Percentiles rank a stretch among this genome's conserved stretches.
Evolutionary conservation across 2,113 vertebrate genomes (phyloP).

Genomic region (Sphaerodactylus townsendi): DNA sequence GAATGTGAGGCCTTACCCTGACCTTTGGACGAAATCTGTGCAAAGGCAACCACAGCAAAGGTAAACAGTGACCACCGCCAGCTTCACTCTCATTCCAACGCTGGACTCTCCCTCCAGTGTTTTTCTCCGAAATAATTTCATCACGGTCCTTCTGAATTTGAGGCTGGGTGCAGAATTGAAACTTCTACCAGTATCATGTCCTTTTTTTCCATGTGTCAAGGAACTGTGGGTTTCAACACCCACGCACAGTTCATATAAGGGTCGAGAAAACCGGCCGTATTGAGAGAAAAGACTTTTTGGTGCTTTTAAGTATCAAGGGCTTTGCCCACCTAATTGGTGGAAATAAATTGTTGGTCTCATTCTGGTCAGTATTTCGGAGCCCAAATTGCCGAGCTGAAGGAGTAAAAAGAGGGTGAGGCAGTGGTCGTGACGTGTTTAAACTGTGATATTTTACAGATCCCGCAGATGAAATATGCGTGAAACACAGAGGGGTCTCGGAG

Average conservation of each 20-base stretch:
- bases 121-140: neutral
- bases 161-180: neutral
- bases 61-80: neutral
- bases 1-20: neutral
- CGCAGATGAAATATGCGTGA: too few species aligned
- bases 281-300: neutral
- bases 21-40: neutral
- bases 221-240: too few species aligned
- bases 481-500: too few species aligned
- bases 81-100: neutral
- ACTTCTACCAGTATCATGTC: neutral
- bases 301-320: neutral
- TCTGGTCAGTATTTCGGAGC: neutral
- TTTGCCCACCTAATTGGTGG: neutral
- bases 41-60: neutral
- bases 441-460: too few species aligned
- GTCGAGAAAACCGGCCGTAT: neutral
- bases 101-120: neutral
- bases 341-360: neutral
- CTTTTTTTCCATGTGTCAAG: neutral
- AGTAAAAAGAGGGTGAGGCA: neutral
- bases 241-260: too few species aligned
- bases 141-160: neutral
- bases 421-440: too few species aligned
- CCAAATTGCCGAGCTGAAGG: neutral